Percentiles rank a stretch among this genome's conserved stretches.
These are phyloP conservation scores for Hippasteria phrygiana DNA, from an alignment of 53 echinoderm and acorn worm genomes.

Conservation along the genomic window DNA sequence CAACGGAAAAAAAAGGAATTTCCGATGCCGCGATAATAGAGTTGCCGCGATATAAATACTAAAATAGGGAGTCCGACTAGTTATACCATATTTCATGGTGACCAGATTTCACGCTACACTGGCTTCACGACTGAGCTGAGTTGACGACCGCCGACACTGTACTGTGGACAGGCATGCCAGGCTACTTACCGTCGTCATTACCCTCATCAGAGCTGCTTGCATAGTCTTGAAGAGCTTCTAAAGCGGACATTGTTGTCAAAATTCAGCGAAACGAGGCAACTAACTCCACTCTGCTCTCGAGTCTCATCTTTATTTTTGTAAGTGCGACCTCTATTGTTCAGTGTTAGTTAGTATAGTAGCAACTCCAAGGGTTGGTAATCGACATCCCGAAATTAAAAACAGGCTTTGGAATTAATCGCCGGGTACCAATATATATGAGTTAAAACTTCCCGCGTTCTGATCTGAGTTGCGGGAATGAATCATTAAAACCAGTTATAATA, in stretches of 20 bases:
- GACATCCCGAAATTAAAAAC: not conserved
- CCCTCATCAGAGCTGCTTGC: constrained; percentile 38
- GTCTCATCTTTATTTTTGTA: not conserved
- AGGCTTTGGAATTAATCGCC: not conserved
- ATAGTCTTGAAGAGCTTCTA: constrained; percentile 46
- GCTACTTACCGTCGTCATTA: not conserved
- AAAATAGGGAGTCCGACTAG: too few species aligned
- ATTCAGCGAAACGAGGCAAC: not conserved
- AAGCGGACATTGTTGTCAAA: constrained; percentile 23
- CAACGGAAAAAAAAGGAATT: too few species aligned
- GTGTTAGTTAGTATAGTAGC: not conserved
- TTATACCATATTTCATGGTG: too few species aligned
- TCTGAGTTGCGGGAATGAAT: too few species aligned
- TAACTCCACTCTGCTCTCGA: not conserved
- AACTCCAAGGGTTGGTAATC: not conserved
- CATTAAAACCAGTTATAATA: not conserved
- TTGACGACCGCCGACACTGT: too few species aligned
- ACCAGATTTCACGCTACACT: too few species aligned
- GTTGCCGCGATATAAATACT: too few species aligned
- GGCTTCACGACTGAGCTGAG: too few species aligned
- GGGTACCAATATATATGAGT: not conserved
- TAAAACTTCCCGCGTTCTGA: not conserved
- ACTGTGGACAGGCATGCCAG: not conserved
- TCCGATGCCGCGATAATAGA: too few species aligned
- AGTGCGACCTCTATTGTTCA: constrained; percentile 50